A percentile compares a stretch with the other conserved stretches of the same genome.
These are phyloP conservation scores for Stratiomys singularior DNA, from an alignment of 2,888 invertebrate species.

Conservation along the genomic window DNA sequence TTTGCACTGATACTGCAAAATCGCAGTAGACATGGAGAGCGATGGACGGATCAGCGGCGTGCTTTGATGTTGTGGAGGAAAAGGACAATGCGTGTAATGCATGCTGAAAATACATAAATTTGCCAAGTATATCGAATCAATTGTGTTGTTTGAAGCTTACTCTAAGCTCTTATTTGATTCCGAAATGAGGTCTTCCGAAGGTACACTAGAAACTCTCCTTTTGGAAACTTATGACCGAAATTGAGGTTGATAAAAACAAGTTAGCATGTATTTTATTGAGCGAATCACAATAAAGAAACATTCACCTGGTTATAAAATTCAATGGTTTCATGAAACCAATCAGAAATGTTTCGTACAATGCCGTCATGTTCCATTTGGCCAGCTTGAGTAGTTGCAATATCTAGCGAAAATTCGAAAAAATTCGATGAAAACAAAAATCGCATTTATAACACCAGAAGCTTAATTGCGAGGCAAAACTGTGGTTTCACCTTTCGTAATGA, in stretches of 20 bases:
- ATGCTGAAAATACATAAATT: too few relatives aligned
- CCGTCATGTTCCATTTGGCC: not conserved
- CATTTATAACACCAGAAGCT: conserved; percentile 42
- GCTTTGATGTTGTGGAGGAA: not conserved
- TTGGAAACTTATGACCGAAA: too few relatives aligned
- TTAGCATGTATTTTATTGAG: too few relatives aligned
- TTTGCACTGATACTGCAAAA: conserved; percentile 40
- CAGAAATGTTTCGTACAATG: not conserved
- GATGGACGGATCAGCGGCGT: not conserved
- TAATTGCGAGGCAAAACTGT: conserved; percentile 22
- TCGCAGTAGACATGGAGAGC: not conserved
- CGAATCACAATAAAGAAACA: not conserved
- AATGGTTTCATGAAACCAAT: not conserved
- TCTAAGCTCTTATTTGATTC: too few relatives aligned
- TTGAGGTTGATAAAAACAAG: too few relatives aligned
- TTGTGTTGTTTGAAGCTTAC: too few relatives aligned
- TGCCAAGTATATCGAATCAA: too few relatives aligned
- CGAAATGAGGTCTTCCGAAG: too few relatives aligned
- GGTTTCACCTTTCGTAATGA: conserved; percentile 36
- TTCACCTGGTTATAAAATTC: not conserved
- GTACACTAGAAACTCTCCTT: too few relatives aligned
- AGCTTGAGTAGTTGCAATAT: not conserved
- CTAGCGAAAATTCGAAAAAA: not conserved
- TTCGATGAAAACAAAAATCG: conserved; percentile 5
- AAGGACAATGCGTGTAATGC: too few relatives aligned